Percentiles rank a stretch among this genome's conserved stretches.
Evolutionary conservation across 1,140 invertebrate genomes (phyloP).

Genomic region (Bombus polaris): DNA sequence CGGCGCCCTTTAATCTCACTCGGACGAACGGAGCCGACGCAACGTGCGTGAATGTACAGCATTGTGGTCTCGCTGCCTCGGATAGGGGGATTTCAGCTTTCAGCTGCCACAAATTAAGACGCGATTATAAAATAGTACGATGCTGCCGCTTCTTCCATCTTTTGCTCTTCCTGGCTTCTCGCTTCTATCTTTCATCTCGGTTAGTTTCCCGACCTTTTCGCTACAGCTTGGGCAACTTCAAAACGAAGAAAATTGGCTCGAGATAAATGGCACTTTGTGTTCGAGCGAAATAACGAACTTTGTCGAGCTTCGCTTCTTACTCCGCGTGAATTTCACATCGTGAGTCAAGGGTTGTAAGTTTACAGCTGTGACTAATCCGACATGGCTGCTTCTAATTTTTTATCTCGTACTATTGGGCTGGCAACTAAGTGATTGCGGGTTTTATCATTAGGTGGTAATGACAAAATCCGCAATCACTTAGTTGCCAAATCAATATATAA

Average conservation of each 20-base stretch:
- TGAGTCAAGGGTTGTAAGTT: no score
- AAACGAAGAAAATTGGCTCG: not conserved
- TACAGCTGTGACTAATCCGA: not conserved
- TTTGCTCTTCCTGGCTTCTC: not conserved
- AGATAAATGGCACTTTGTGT: no score
- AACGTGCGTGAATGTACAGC: slow-evolving; percentile 68
- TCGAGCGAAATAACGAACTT: not conserved
- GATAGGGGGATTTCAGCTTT: slow-evolving; percentile 37
- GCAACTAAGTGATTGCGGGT: no score
- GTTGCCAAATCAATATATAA: no score
- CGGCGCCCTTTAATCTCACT: slow-evolving; percentile 75
- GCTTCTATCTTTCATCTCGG: slow-evolving; percentile 29
- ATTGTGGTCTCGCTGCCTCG: slow-evolving; percentile 58
- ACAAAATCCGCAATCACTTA: no score
- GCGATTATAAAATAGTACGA: slow-evolving; percentile 66
- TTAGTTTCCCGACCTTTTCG: not conserved
- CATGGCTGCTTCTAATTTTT: no score
- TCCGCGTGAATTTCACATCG: not conserved
- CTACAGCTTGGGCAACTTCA: no score
- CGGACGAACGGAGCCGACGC: slow-evolving; percentile 44
- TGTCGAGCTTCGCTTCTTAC: not conserved
- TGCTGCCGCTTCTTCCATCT: not conserved
- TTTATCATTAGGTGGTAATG: no score
- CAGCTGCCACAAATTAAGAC: slow-evolving; percentile 70
- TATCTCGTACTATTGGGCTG: no score